Percentiles rank a stretch among this genome's conserved stretches.
Evolutionary conservation across 2,113 vertebrate species (phyloP).

Genomic region (Anolis carolinensis): DNA sequence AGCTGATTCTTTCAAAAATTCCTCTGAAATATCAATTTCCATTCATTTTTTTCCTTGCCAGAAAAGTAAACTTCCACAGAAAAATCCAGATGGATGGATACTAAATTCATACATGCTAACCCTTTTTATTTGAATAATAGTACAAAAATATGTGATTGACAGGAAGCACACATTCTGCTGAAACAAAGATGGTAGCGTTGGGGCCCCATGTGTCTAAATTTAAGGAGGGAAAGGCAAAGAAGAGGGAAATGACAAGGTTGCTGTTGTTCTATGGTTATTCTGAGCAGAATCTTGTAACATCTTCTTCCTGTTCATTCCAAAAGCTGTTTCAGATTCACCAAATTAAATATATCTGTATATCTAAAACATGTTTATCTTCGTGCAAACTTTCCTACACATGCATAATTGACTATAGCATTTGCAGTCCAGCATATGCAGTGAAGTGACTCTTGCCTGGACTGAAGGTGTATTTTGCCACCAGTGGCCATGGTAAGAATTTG

Average conservation of each 20-base stretch:
- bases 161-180: background rate
- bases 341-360: background rate
- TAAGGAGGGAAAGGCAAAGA: too few species aligned
- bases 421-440: background rate
- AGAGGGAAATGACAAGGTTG: background rate
- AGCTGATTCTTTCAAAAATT: too few species aligned
- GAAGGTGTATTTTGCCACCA: background rate
- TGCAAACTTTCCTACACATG: background rate
- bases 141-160: background rate
- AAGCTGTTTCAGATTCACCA: background rate
- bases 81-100: background rate
- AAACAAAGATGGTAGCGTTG: background rate
- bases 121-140: background rate
- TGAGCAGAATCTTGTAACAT: background rate
- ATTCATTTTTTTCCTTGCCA: background rate
- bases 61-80: background rate
- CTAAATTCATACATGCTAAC: background rate
- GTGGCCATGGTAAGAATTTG: slow-evolving; percentile 1
- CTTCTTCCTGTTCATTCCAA: background rate
- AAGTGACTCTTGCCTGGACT: background rate
- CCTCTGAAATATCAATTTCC: background rate
- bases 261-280: background rate
- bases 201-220: background rate
- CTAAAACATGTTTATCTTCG: background rate
- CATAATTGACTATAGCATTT: background rate